These are phyloP conservation scores for Rhinogobio ventralis DNA, from an alignment of 2,797 vertebrate genomes.

Conservation along the genomic window DNA sequence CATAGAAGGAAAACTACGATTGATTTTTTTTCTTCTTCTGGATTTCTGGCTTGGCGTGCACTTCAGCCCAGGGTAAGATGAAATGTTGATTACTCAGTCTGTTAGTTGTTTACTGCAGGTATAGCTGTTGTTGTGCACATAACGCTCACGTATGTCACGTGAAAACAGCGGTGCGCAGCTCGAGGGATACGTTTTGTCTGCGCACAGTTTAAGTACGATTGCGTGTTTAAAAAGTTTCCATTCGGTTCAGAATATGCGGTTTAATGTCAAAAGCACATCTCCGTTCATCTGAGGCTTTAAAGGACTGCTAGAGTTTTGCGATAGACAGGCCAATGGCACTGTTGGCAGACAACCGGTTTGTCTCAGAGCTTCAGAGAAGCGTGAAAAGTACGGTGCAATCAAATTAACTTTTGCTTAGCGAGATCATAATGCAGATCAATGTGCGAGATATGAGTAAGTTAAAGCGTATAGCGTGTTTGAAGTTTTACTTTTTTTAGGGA, in stretches of 20 bases:
- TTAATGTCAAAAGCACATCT: background rate
- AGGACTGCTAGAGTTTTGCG: background rate
- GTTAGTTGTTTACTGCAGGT: background rate
- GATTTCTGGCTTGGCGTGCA: background rate
- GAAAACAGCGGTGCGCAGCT: background rate
- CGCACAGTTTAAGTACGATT: background rate
- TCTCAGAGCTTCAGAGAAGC: background rate
- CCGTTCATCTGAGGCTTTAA: background rate
- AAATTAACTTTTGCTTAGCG: background rate
- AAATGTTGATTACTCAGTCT: background rate
- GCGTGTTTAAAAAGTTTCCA: background rate
- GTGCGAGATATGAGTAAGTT: too few relatives aligned
- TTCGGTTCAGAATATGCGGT: background rate
- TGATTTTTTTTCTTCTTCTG: background rate
- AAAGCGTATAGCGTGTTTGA: background rate
- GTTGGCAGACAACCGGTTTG: background rate
- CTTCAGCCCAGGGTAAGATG: slow-evolving; percentile 26
- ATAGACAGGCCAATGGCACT: background rate
- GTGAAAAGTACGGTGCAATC: background rate
- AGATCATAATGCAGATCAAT: background rate
- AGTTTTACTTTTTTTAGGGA: background rate
- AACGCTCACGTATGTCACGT: background rate
- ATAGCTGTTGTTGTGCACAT: background rate
- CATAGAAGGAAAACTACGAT: slow-evolving; percentile 3
- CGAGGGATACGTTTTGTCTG: background rate